Evolutionary conservation across 1,140 invertebrate species (phyloP).

Genomic region (Magallana ariakensis): DNA sequence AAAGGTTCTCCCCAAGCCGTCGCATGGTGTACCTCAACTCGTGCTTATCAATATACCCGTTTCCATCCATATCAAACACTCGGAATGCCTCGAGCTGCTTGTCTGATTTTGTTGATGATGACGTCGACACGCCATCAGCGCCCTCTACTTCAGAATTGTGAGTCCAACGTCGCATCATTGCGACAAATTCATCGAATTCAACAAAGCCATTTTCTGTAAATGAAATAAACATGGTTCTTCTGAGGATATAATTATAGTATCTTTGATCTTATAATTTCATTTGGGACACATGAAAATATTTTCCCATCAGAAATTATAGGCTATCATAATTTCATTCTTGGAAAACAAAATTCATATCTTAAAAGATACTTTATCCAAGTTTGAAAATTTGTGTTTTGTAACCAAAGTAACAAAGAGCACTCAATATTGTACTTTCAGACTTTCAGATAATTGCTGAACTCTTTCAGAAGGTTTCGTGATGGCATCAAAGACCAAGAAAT

Average conservation of each 20-base stretch:
- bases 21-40: constrained; percentile 76
- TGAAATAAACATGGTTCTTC: not conserved
- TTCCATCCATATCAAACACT: constrained; percentile 77
- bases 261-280: too few species aligned
- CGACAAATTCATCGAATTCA: constrained; percentile 75
- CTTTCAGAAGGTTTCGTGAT: too few species aligned
- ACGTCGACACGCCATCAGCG: constrained; percentile 38
- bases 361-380: too few species aligned
- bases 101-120: constrained; percentile 56
- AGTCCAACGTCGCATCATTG: constrained; percentile 72
- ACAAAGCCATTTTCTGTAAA: constrained; percentile 75
- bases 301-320: too few species aligned
- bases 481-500: too few species aligned
- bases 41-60: constrained; percentile 77
- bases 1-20: constrained; percentile 72
- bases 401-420: too few species aligned
- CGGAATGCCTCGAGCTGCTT: constrained; percentile 72
- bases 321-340: not conserved
- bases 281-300: too few species aligned
- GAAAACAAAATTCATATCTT: not conserved
- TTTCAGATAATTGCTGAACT: too few species aligned
- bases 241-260: too few species aligned
- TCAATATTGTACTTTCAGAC: too few species aligned
- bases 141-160: constrained; percentile 57
- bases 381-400: too few species aligned